phyloP scores from a whole-genome alignment of 2,113 vertebrate species.

The Syrrhaptes paradoxus region DNA sequence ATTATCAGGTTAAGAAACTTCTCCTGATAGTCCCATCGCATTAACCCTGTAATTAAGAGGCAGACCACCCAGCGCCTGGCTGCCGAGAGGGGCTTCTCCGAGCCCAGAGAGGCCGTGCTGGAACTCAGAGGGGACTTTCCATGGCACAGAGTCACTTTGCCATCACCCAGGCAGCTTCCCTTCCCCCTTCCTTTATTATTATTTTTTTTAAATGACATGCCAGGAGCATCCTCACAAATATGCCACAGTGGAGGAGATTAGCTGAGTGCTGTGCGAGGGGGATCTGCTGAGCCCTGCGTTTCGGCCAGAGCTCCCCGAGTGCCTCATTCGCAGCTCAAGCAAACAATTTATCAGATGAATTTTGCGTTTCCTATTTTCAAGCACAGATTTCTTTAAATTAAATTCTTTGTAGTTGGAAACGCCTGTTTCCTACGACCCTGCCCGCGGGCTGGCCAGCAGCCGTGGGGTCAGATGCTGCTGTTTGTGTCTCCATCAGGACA shows the following conservation, averaged over 20 bases:
- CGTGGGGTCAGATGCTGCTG: not conserved
- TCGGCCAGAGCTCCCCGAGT: not conserved
- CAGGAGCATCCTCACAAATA: not conserved
- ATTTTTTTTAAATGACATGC: not conserved
- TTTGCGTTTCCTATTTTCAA: not conserved
- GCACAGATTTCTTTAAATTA: rapidly evolving
- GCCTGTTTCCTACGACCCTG: not conserved
- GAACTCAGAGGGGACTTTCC: not conserved
- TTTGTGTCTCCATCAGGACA: not conserved
- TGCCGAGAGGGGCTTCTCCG: not conserved
- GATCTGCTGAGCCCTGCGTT: not conserved
- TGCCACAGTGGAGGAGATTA: rapidly evolving
- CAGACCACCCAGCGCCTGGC: slow-evolving; percentile 59
- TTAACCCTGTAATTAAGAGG: slow-evolving; percentile 70
- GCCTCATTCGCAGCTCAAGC: not conserved
- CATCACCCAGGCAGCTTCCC: not conserved
- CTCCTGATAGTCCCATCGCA: slow-evolving; percentile 52
- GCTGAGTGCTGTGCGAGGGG: rapidly evolving
- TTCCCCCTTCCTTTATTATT: not conserved
- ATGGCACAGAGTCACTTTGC: not conserved
- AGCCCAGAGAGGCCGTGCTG: not conserved
- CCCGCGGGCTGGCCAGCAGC: not conserved
- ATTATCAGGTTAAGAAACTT: slow-evolving; percentile 75
- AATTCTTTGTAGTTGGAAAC: not conserved
- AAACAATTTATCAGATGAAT: not conserved